These are phyloP conservation scores for Parambassis ranga DNA, from an alignment of 2,797 vertebrate species.

Conservation along the genomic window DNA sequence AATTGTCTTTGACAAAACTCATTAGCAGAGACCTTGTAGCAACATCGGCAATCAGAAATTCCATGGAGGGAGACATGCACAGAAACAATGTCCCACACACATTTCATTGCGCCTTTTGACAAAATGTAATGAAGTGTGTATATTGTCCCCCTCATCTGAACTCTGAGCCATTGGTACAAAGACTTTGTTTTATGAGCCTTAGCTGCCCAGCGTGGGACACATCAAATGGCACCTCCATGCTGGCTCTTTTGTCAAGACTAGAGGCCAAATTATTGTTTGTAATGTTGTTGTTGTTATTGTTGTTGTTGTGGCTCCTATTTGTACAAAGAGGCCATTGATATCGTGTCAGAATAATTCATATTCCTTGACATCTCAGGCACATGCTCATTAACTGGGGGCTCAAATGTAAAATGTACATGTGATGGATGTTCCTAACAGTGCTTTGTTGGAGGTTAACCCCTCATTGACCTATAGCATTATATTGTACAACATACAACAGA, in stretches of 20 bases:
- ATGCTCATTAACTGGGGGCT: constrained; percentile 67
- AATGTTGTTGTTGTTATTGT: constrained; percentile 70
- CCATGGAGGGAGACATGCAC: constrained; percentile 83
- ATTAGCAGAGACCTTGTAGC: constrained; percentile 86
- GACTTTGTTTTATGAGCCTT: constrained; percentile 81
- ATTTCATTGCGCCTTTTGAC: constrained; percentile 87
- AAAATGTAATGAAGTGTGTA: constrained; percentile 90
- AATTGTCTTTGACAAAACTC: constrained; percentile 92
- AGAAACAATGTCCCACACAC: constrained; percentile 83
- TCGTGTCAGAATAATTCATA: constrained; percentile 72
- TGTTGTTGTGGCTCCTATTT: constrained; percentile 74
- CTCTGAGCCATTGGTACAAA: constrained; percentile 79
- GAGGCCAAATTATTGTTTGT: constrained; percentile 74
- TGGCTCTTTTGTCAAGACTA: constrained; percentile 73
- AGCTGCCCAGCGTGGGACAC: constrained; percentile 83
- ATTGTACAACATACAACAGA: constrained; percentile 5
- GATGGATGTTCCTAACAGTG: constrained; percentile 50
- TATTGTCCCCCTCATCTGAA: constrained; percentile 82
- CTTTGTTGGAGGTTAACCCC: constrained; percentile 64
- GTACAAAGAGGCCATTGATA: constrained; percentile 65
- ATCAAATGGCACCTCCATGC: constrained; percentile 80
- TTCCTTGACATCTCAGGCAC: constrained; percentile 51
- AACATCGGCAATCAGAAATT: constrained; percentile 85
- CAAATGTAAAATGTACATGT: constrained; percentile 36
- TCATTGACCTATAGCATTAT: constrained; percentile 58